Conservation (phyloP, 2,888 invertebrate genomes). For the Melolontha melolontha region DNA sequence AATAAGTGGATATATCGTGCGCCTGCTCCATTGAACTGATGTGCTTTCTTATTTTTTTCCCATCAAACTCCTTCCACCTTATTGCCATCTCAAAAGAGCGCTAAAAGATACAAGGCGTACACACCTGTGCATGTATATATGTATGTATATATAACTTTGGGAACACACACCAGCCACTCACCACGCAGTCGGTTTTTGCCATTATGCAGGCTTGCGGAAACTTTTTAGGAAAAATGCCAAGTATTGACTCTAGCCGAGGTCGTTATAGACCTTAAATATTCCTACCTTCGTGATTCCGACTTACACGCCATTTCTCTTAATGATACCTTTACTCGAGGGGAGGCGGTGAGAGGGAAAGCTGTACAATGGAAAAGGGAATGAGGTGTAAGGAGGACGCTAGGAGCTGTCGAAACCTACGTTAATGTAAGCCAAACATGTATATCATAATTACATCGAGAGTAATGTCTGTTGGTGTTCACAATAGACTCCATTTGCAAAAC, state of each 20-base stretch:
- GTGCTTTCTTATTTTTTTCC: constrained; percentile 35
- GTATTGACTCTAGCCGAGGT: constrained; percentile 46
- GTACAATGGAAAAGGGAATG: constrained; percentile 3
- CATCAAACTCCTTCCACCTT: constrained; percentile 38
- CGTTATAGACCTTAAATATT: constrained; percentile 55
- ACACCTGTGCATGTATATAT: constrained; percentile 1
- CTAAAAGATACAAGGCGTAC: constrained; percentile 9
- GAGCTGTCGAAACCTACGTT: constrained; percentile 53
- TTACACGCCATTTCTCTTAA: constrained; percentile 64
- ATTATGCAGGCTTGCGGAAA: constrained; percentile 41
- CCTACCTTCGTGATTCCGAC: constrained; percentile 60
- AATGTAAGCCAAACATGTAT: constrained; percentile 63
- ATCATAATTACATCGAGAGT: constrained; percentile 25
- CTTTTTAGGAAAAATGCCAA: constrained; percentile 42
- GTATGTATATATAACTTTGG: constrained; percentile 4
- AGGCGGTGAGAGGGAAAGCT: constrained; percentile 43
- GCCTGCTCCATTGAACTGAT: constrained; percentile 39
- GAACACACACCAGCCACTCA: constrained; percentile 1
- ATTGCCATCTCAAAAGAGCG: constrained; percentile 15
- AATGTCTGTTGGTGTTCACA: constrained; percentile 12
- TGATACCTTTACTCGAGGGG: constrained; percentile 59
- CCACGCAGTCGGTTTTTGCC: constrained; percentile 18
- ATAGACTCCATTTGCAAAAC: no score
- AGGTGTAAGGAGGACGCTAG: neutral
- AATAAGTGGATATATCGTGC: constrained; percentile 36